Evolutionary conservation across 2,797 vertebrate species (phyloP).

Genomic region (Etheostoma nigrum): DNA sequence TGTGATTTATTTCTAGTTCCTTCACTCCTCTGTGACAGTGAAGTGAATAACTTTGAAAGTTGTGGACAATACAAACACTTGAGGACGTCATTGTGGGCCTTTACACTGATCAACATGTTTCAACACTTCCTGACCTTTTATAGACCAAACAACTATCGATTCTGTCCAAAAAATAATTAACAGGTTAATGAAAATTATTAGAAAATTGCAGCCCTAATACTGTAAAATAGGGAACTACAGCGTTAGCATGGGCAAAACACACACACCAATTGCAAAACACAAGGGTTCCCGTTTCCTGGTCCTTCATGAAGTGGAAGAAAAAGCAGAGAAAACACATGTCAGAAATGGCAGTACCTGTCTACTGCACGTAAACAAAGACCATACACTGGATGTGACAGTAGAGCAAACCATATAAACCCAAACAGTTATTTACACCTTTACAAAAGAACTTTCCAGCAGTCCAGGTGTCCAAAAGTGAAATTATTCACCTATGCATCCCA

Average conservation of each 20-base stretch:
- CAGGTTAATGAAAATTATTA: too few relatives aligned
- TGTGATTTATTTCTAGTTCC: too few relatives aligned
- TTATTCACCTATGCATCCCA: constrained; percentile 24
- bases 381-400: constrained; percentile 48
- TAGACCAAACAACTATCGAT: too few relatives aligned
- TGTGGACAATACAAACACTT: too few relatives aligned
- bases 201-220: too few relatives aligned
- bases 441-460: constrained; percentile 58
- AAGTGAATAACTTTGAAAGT: too few relatives aligned
- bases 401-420: constrained; percentile 45
- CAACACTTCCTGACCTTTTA: too few relatives aligned
- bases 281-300: constrained; percentile 28
- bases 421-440: constrained; percentile 73
- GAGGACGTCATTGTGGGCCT: too few relatives aligned
- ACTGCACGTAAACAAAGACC: constrained; percentile 76
- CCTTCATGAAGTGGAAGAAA: constrained; percentile 28
- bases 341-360: constrained; percentile 77
- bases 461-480: constrained; percentile 48
- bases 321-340: constrained; percentile 47
- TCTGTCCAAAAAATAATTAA: too few relatives aligned
- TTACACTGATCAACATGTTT: too few relatives aligned
- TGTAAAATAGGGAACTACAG: constrained; percentile 25
- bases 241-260: constrained; percentile 17
- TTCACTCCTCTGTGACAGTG: too few relatives aligned
- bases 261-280: constrained; percentile 25